phyloP scores from a whole-genome alignment of 2,113 vertebrate genomes.

The Mystacornis crossleyi region DNA sequence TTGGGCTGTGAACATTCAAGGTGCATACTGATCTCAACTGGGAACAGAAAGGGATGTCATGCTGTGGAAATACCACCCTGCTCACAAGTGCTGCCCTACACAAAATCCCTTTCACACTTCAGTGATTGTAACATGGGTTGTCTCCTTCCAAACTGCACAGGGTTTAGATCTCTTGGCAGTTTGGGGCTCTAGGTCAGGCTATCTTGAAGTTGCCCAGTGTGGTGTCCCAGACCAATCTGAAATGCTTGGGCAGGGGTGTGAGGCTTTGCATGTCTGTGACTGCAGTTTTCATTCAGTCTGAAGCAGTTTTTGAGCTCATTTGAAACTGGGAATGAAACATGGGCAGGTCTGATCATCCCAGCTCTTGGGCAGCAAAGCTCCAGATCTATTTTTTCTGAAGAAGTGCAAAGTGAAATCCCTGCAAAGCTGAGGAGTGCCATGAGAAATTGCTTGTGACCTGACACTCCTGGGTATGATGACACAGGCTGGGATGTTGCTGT shows the following conservation, averaged over 20 bases:
- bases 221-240: neutral
- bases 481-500: neutral
- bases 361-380: neutral
- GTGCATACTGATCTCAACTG: neutral
- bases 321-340: neutral
- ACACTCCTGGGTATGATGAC: neutral
- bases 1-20: neutral
- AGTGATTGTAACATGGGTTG: accelerated
- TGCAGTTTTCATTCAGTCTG: neutral
- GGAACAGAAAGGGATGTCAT: neutral
- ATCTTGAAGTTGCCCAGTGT: neutral
- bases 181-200: neutral
- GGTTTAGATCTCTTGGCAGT: neutral
- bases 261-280: neutral
- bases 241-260: neutral
- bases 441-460: neutral
- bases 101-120: neutral
- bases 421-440: neutral
- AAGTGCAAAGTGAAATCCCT: neutral
- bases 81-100: neutral
- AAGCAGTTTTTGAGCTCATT: neutral
- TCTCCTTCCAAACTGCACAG: neutral
- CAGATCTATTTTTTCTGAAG: neutral
- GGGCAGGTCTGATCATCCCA: neutral
- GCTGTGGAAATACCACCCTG: accelerated